Base-by-base conservation (phyloP, 2,113 vertebrate genomes). In the Micromys minutus region DNA sequence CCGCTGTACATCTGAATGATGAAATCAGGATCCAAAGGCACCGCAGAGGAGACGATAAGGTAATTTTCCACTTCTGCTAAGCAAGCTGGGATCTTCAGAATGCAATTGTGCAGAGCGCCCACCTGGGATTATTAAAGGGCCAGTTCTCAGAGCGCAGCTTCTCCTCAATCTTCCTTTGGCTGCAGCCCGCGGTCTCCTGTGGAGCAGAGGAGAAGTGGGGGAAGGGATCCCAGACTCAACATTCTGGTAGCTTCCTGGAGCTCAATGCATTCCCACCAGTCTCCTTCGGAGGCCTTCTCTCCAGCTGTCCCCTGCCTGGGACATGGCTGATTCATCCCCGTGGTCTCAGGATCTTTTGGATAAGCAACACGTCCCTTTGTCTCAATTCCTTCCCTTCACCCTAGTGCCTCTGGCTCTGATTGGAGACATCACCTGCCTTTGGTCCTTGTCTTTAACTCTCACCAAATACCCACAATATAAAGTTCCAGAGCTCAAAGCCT, bases 1-100 rank as follows among this genome's bases (percentile, higher is more conserved):
- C 92, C 67, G 74, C 95, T 61, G 94, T 95, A 75, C 87, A 89
- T 92, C 91, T 97, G 96, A 97, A 97, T 69, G 72, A 98, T 96
- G 97, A 97, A 84, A 91, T 94, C 0, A 0, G 95, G 89, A 97
- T 97, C 96, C 97, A 96, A 98, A 97, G 96, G 91, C 91, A 97
- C 94, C 79, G 93, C 13, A 86, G 93, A 97, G 96, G 0, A 97
- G 96, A 95, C 55, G 42, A 94, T 55, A 92, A 97, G 88, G 96
- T 95, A 96, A 96, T 98, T 98, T 98, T 97, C 96, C 95, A 93
- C 96, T 98, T 97, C 69, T 3, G 57, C 93, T 93, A 97, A 97
- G 95, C 79, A 22, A 89, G 89, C 59, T 92, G 85, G 95, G 96
- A 96, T 95, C 97, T 75, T 96, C 95, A 95, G 71, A 97, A 42